Conservation (phyloP, 1,140 invertebrate species). For the Drosophila bipectinata region DNA sequence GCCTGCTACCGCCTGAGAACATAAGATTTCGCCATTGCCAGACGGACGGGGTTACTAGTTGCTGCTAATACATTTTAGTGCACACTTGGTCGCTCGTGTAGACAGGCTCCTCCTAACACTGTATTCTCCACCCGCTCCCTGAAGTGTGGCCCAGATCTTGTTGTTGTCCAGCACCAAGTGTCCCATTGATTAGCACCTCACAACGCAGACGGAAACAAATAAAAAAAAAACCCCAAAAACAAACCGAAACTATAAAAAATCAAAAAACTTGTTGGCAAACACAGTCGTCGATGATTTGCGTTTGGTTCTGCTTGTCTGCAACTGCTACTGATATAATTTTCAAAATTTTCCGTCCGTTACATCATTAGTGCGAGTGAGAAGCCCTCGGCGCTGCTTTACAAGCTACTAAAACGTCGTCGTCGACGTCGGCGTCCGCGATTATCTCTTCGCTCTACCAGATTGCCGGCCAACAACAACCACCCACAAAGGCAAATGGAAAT, state of each 20-base stretch:
- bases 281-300: background rate
- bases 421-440: conserved; percentile 34
- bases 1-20: conserved; percentile 10
- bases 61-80: conserved; percentile 1
- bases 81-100: conserved; percentile 14
- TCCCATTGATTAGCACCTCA: conserved; percentile 22
- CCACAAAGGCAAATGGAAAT: conserved; percentile 69
- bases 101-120: conserved; percentile 7
- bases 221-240: background rate
- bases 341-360: conserved; percentile 63
- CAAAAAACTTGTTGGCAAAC: background rate
- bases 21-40: conserved; percentile 21
- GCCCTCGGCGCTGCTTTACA: conserved; percentile 46
- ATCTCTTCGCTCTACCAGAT: conserved; percentile 48
- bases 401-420: conserved; percentile 2
- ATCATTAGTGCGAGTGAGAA: conserved; percentile 49
- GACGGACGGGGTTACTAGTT: background rate
- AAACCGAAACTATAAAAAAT: background rate
- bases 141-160: conserved; percentile 12
- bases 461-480: conserved; percentile 37
- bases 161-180: conserved; percentile 9
- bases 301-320: conserved; percentile 4
- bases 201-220: background rate
- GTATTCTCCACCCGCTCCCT: conserved; percentile 10
- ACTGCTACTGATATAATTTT: conserved; percentile 28